These are phyloP conservation scores for Graphium colonna DNA, from an alignment of 2,888 invertebrate species.

Conservation along the genomic window DNA sequence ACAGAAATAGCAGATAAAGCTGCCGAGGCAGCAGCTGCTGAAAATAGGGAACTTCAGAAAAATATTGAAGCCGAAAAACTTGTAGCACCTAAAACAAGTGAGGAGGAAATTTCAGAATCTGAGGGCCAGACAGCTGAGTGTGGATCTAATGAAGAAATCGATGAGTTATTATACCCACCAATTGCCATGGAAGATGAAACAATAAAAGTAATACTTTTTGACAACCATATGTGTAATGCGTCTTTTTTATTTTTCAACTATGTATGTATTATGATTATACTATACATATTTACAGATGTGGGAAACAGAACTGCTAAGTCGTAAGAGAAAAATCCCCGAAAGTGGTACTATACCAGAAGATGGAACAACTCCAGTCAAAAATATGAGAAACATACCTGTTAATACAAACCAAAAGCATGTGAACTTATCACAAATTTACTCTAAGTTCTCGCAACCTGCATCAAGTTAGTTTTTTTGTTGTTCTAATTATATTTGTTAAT, in stretches of 20 bases:
- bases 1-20: constrained; percentile 91
- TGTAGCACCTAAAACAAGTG: constrained; percentile 53
- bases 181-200: constrained; percentile 72
- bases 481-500: no score
- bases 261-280: no score
- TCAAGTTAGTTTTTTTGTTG: constrained; percentile 50
- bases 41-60: constrained; percentile 61
- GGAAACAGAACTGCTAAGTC: constrained; percentile 66
- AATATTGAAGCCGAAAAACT: constrained; percentile 61
- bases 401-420: constrained; percentile 72
- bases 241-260: no score
- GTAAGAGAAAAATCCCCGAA: constrained; percentile 69
- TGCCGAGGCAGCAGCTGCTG: constrained; percentile 70
- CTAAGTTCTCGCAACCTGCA: constrained; percentile 69
- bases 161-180: constrained; percentile 57
- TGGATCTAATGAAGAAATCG: constrained; percentile 47
- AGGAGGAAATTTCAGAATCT: constrained; percentile 51
- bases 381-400: constrained; percentile 63
- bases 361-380: constrained; percentile 56
- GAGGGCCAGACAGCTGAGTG: constrained; percentile 57
- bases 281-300: constrained; percentile 51
- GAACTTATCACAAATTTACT: constrained; percentile 72
- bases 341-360: constrained; percentile 54
- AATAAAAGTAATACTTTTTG: constrained; percentile 49
- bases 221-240: no score